These are phyloP conservation scores for Rhyacichthys aspro DNA, from an alignment of 2,797 vertebrate genomes.

Conservation along the genomic window DNA sequence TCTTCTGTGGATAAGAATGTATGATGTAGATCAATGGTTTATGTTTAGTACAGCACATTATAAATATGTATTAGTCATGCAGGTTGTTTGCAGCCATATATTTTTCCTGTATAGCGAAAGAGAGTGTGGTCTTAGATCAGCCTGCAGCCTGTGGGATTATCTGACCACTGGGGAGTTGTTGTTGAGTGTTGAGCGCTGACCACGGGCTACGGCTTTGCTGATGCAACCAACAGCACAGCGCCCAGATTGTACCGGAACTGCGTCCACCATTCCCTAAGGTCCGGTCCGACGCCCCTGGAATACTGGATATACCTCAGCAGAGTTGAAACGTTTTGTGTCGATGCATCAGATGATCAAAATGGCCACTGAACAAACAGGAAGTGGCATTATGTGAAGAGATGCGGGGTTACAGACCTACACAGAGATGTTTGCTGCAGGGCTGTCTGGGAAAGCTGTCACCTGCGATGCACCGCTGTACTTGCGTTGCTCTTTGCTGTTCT, in stretches of 20 bases:
- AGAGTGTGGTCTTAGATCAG: slow-evolving; percentile 25
- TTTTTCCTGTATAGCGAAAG: slow-evolving; percentile 1
- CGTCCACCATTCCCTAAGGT: slow-evolving; percentile 32
- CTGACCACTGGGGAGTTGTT: slow-evolving; percentile 28
- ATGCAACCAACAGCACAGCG: slow-evolving; percentile 22
- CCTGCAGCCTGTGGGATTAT: slow-evolving; percentile 17
- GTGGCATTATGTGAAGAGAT: slow-evolving; percentile 20
- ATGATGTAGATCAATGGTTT: slow-evolving; percentile 1
- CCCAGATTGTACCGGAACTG: slow-evolving; percentile 33
- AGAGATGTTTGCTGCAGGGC: background rate
- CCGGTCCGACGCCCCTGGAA: slow-evolving; percentile 17
- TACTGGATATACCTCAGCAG: slow-evolving; percentile 1
- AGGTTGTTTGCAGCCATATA: background rate
- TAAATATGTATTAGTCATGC: slow-evolving; percentile 1
- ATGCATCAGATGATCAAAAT: slow-evolving; percentile 28
- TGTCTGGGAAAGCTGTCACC: slow-evolving; percentile 17
- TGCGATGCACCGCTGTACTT: slow-evolving; percentile 21
- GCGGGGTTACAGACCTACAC: slow-evolving; percentile 11
- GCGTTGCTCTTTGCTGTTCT: slow-evolving; percentile 6
- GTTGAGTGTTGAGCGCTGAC: slow-evolving; percentile 16
- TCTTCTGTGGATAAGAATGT: background rate
- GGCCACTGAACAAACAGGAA: slow-evolving; percentile 18
- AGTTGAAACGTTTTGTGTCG: slow-evolving; percentile 15
- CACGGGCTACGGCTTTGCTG: slow-evolving; percentile 28
- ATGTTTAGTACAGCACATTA: background rate